A percentile compares a stretch with the other conserved stretches of the same genome.
phyloP scores from a whole-genome alignment of 2,113 vertebrate species.

The Menura novaehollandiae region DNA sequence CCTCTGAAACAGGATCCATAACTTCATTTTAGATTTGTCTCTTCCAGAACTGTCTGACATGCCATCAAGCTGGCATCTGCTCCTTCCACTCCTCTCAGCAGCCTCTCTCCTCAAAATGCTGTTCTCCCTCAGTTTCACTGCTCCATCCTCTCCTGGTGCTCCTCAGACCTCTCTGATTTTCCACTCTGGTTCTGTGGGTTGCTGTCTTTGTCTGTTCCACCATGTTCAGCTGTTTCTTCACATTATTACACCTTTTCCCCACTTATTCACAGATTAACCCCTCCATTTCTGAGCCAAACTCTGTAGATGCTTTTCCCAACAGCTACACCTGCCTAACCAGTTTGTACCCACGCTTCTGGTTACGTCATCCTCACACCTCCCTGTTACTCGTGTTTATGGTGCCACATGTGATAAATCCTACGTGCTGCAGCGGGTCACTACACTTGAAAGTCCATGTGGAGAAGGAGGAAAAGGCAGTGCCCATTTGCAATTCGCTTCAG shows the following conservation, averaged over 20 bases:
- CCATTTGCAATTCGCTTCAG: neutral
- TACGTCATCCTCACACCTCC: neutral
- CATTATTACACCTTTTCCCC: neutral
- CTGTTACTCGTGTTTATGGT: neutral
- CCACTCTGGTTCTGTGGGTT: neutral
- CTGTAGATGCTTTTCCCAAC: neutral
- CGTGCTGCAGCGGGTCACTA: neutral
- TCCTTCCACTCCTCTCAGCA: neutral
- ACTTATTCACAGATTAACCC: neutral
- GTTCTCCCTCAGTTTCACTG: neutral
- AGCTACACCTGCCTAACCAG: constrained; percentile 8
- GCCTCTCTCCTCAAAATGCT: neutral
- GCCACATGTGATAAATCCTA: neutral
- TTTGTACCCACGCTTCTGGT: neutral
- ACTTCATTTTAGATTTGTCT: neutral
- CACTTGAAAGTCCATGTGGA: neutral
- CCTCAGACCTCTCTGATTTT: neutral
- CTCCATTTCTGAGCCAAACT: neutral
- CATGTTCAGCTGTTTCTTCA: neutral
- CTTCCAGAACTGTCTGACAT: neutral
- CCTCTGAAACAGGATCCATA: neutral
- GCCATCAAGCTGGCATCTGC: neutral
- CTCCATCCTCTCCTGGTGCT: neutral
- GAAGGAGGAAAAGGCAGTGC: neutral
- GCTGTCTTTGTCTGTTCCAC: neutral